Percentiles rank a stretch among this genome's conserved stretches.
Conservation (phyloP, 2,888 invertebrate species). For the Cybosia mesomella region DNA sequence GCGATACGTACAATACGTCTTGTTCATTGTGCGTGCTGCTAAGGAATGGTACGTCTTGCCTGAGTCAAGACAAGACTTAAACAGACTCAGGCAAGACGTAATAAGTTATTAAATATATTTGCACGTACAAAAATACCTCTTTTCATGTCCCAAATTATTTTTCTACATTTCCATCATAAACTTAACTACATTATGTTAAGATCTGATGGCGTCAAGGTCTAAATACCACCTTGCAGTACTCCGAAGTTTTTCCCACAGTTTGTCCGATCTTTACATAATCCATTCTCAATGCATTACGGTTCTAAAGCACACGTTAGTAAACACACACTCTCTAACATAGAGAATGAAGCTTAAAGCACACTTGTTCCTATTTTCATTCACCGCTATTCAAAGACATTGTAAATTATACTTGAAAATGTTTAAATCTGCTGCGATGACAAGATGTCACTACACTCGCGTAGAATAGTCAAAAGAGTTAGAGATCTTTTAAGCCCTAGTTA, state of each 20-base stretch:
- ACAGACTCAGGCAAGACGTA: too few relatives aligned
- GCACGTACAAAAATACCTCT: too few relatives aligned
- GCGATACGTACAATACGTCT: too few relatives aligned
- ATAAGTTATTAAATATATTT: too few relatives aligned
- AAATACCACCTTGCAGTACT: neutral
- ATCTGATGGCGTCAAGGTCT: neutral
- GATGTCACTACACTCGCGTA: neutral
- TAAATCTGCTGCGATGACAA: neutral
- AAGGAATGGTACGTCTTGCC: too few relatives aligned
- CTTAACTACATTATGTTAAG: neutral
- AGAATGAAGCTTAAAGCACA: slow-evolving; percentile 2
- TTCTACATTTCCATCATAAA: too few relatives aligned
- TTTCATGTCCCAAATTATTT: too few relatives aligned
- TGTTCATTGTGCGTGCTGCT: too few relatives aligned
- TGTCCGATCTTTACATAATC: slow-evolving; percentile 7
- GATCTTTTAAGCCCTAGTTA: too few relatives aligned
- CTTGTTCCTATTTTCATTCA: slow-evolving; percentile 12
- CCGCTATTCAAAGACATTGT: slow-evolving; percentile 14
- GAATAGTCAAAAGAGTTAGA: too few relatives aligned
- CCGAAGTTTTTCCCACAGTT: slow-evolving; percentile 12
- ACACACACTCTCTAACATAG: slow-evolving; percentile 10
- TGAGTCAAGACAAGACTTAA: too few relatives aligned
- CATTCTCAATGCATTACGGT: slow-evolving; percentile 16
- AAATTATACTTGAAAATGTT: neutral
- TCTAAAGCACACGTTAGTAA: neutral